Conservation (phyloP, 2,797 vertebrate species). For the Xyrichtys novacula region DNA sequence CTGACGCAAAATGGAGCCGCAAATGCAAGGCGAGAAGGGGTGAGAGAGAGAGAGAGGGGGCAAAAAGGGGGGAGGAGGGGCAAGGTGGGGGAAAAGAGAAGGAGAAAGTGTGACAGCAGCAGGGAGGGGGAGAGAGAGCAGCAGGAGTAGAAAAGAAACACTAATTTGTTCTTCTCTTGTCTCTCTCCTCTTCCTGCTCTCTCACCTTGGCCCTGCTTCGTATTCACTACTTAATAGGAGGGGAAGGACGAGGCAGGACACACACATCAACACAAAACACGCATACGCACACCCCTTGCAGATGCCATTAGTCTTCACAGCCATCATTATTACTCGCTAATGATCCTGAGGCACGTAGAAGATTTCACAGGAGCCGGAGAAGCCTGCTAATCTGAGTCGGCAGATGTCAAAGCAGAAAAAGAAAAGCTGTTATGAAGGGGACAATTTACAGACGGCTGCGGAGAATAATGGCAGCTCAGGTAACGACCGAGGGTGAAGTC, state of each 20-base stretch:
- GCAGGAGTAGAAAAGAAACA: constrained; percentile 33
- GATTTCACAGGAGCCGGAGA: constrained; percentile 42
- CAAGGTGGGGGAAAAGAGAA: constrained; percentile 23
- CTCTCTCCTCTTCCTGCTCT: constrained; percentile 42
- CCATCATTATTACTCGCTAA: constrained; percentile 66
- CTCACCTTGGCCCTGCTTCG: constrained; percentile 71
- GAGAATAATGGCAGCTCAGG: constrained; percentile 48
- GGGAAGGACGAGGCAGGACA: constrained; percentile 7
- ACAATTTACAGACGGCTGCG: constrained; percentile 39
- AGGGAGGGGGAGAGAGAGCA: constrained; percentile 28
- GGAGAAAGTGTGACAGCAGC: constrained; percentile 54
- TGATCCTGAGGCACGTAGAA: constrained; percentile 54
- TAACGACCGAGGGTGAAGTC: constrained; percentile 33
- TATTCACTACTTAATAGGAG: constrained; percentile 39
- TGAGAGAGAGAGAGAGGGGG: background rate
- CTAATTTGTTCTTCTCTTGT: constrained; percentile 69
- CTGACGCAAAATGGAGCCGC: constrained; percentile 72
- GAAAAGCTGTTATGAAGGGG: constrained; percentile 15
- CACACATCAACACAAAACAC: too few species aligned
- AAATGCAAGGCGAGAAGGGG: constrained; percentile 6
- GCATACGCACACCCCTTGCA: constrained; percentile 18
- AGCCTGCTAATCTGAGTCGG: constrained; percentile 58
- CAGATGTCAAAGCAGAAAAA: constrained; percentile 54
- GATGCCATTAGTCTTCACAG: constrained; percentile 56
- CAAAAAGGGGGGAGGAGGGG: constrained; percentile 22